Base-by-base conservation (phyloP, 2,888 invertebrate genomes). In the Drosophila dives region DNA sequence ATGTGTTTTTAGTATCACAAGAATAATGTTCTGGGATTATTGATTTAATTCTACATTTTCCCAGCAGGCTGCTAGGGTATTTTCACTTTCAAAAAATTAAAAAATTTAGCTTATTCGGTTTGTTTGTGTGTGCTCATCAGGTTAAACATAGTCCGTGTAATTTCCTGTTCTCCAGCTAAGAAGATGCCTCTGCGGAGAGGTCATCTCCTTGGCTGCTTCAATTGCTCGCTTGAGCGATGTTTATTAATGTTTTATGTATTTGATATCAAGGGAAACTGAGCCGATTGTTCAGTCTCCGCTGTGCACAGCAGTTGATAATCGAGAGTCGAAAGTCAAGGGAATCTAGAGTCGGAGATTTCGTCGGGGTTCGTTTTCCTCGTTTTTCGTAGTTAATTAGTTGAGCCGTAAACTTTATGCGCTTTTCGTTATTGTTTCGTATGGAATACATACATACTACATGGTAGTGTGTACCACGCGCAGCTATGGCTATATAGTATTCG, bases 391-490 rank as follows among this genome's bases (percentile, higher is more conserved):
- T 86, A 86, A 86, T 86, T 86, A 90, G 85, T 84, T 90, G 87
- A 54, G 84, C 76, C 76, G 69, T 86, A 75, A 86, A 90, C 32
- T 90, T 86, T 78, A 83, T 82, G 86, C 83, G 75, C 59, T 63
- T 86, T 72, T 79, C 72, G 69, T 90, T 90, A 83, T 83, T 86
- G 75, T 86, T 59, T 36, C 23, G n/a, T 61, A 40, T 33, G 17
- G 17, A 42, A 65, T 64, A 54, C 75, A 40, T 45, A 20, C 75
- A 40, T 45, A 20, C 45, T 45, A 45, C 45, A 15, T 45, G 20
- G 15, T 45, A 23, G 45, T 65, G 50, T 72, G 50, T 71, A n/a
- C 40, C 61, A 70, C 80, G 65, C 50, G 64, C 51, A 58, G 78
- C 72, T 89, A 70, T 77, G 72, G 64, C 55, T 54, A 64, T 64